Evolutionary conservation across 1,140 invertebrate genomes (phyloP).

Genomic region (Aphis gossypii): DNA sequence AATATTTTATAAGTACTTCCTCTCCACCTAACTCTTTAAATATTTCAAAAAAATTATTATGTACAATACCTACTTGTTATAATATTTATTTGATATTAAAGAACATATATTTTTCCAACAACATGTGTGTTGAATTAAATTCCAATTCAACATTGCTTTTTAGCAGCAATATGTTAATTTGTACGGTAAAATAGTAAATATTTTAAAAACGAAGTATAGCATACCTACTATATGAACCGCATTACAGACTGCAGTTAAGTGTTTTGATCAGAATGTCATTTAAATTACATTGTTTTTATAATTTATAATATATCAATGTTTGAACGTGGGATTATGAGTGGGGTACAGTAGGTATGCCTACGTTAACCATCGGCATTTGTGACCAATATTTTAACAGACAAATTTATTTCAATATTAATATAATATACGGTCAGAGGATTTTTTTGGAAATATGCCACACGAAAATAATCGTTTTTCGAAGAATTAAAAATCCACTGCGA

Average conservation of each 20-base stretch:
- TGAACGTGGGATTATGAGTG: constrained; percentile 14
- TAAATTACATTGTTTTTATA: constrained; percentile 4
- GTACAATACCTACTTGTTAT: neutral
- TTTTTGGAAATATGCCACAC: neutral
- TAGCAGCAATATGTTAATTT: neutral
- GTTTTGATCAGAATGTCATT: constrained; percentile 6
- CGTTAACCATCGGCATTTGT: neutral
- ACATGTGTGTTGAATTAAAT: neutral
- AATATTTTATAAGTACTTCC: neutral
- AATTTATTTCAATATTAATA: neutral
- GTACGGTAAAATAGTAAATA: neutral
- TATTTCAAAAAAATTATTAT: neutral
- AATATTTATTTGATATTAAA: neutral
- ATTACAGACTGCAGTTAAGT: neutral
- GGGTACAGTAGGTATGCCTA: neutral
- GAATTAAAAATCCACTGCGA: neutral
- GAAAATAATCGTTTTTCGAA: neutral
- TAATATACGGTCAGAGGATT: neutral
- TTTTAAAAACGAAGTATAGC: neutral
- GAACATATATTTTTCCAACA: neutral
- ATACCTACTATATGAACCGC: neutral
- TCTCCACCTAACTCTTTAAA: neutral
- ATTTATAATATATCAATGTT: neutral
- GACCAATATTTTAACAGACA: neutral
- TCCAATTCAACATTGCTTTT: neutral